Evolutionary conservation across 2,888 invertebrate species (phyloP).

Genomic region (Callosobruchus maculatus): DNA sequence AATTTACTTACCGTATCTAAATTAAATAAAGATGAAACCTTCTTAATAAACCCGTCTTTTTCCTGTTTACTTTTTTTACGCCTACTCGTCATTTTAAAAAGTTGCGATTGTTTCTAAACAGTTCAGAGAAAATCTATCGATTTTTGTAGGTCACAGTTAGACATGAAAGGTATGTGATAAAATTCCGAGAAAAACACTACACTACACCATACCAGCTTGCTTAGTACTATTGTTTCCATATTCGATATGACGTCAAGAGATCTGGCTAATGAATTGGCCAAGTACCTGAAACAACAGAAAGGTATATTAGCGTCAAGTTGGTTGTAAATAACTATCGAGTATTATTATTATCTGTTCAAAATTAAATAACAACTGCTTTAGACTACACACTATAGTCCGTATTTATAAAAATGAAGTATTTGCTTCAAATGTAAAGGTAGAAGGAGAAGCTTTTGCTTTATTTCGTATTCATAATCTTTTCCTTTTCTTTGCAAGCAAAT

Average conservation of each 20-base stretch:
- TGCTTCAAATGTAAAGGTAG: no score
- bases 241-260: background rate
- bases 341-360: no score
- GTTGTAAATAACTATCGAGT: constrained; percentile 47
- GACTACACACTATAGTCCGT: no score
- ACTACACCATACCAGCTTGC: background rate
- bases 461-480: no score
- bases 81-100: constrained; percentile 57
- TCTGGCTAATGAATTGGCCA: background rate
- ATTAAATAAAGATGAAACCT: constrained; percentile 84
- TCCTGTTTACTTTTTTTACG: constrained; percentile 63
- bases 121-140: background rate
- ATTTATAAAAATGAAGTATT: no score
- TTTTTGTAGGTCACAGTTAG: background rate
- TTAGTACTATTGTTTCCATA: background rate
- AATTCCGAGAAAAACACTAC: background rate
- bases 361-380: no score
- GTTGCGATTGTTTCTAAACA: background rate
- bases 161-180: background rate
- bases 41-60: constrained; percentile 73
- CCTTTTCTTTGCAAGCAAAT: no score
- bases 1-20: constrained; percentile 72
- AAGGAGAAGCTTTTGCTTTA: no score
- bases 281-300: background rate
- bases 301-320: background rate